Conservation (phyloP, 2,888 invertebrate species). For the Rosalia funebris region DNA sequence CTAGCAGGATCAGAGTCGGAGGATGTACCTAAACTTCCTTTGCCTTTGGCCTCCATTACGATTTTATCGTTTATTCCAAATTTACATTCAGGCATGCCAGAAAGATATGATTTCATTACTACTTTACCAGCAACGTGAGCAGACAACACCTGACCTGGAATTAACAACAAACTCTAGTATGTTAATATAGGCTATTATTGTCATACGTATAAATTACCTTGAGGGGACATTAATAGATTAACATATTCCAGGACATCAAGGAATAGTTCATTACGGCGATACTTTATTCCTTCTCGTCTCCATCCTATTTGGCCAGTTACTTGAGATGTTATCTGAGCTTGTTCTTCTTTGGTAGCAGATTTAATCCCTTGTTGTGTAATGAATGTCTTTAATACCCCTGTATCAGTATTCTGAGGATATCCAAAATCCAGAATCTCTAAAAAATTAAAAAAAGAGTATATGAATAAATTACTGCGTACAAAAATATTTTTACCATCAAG, state of each 20-base stretch:
- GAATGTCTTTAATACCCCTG: conserved; percentile 98
- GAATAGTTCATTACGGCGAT: conserved; percentile 97
- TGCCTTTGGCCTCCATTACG: conserved; percentile 95
- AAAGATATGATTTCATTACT: conserved; percentile 99
- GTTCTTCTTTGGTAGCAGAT: conserved; percentile 98
- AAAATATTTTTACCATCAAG: conserved; percentile 80
- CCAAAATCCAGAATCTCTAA: conserved; percentile 99
- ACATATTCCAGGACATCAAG: conserved; percentile 99
- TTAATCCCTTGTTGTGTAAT: conserved; percentile 99
- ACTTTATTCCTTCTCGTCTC: conserved; percentile 99
- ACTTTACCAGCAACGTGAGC: conserved; percentile 99
- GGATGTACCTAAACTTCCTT: conserved; percentile 75
- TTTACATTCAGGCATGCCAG: conserved; percentile 99
- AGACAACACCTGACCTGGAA: conserved; percentile 91
- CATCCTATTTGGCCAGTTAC: conserved; percentile 97
- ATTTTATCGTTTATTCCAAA: conserved; percentile 99
- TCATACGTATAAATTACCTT: conserved; percentile 74
- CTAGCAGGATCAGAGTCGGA: conserved; percentile 79
- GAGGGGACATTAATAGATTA: conserved; percentile 98
- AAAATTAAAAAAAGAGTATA: conserved; percentile 38
- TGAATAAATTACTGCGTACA: conserved; percentile 4
- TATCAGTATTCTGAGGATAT: conserved; percentile 99
- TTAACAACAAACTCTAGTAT: neutral
- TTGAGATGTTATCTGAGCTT: conserved; percentile 99
- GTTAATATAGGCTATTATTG: neutral